phyloP scores from a whole-genome alignment of 2,113 vertebrate species.

The Manacus vitellinus region DNA sequence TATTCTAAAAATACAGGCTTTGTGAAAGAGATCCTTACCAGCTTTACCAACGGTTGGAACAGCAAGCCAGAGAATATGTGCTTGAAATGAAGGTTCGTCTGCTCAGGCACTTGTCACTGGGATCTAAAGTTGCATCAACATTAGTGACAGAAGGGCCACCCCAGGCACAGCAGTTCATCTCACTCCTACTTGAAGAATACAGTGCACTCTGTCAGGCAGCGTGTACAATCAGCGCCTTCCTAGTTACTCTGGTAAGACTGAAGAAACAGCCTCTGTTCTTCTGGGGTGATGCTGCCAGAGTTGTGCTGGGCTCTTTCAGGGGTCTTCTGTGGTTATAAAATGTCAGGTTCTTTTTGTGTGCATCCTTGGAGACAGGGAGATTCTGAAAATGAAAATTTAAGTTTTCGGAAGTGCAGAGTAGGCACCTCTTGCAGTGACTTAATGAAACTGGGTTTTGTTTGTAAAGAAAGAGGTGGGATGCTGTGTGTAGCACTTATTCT shows the following conservation, averaged over 20 bases:
- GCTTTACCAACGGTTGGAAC: constrained; percentile 93
- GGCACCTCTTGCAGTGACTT: neutral
- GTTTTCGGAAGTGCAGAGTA: neutral
- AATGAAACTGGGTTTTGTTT: neutral
- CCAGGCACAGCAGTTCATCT: constrained; percentile 95
- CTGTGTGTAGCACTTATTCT: neutral
- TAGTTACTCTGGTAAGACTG: constrained; percentile 91
- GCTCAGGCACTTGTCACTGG: constrained; percentile 87
- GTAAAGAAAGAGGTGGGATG: neutral
- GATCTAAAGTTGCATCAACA: constrained; percentile 78
- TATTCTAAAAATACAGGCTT: constrained; percentile 75
- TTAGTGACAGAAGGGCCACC: constrained; percentile 84
- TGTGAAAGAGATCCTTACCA: constrained; percentile 97
- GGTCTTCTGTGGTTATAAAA: neutral
- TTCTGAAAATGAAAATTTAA: neutral
- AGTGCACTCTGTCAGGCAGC: constrained; percentile 94
- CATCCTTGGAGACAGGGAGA: neutral
- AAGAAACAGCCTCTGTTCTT: neutral
- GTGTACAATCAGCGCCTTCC: constrained; percentile 93
- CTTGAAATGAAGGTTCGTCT: constrained; percentile 96
- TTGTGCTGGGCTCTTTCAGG: neutral
- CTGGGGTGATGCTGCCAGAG: neutral
- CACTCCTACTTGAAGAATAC: constrained; percentile 94
- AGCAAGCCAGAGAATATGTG: constrained; percentile 94
- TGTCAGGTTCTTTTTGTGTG: neutral